Evolutionary conservation across 1,140 invertebrate species (phyloP), one percentile per base, ranked within the genome.

Genomic region (Dinoponera quadriceps): DNA sequence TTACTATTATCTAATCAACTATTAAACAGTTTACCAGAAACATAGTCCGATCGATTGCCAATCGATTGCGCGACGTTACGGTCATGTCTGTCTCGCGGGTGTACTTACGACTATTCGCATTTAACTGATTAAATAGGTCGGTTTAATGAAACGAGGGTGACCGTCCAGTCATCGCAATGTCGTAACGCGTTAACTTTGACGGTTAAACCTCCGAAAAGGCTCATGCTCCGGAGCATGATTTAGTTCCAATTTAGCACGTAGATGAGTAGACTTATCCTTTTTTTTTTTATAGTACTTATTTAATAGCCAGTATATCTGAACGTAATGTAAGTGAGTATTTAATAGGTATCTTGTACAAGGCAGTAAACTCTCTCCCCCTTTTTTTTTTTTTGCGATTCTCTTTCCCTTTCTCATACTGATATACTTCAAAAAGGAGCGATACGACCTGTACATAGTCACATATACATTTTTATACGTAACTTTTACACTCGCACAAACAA

Each of bases 1-100:
- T 88, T 86, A 88, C 77, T 84, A 90, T 91, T 92, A 87, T 91
- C 89, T 91, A 92, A 88, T 84, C 88, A 85, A 62, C 51, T 89
- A 87, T 25, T 73, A 59, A 89, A 59, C 74, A 88, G 81, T 82
- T 83, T 82, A 57, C 13, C 85, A 18, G 75, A 80, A 80, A 71
- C 65, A n/a, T 80, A 80, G 22, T 68, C 14, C n/a, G 60, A 33
- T 66, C 4, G 16, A 27, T 14, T 1, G 14, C 38, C 5, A 48
- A 75, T 65, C 5, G 16, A 77, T n/a, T n/a, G 38, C 22, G 4
- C 18, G n/a, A 18, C 29, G 18, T 49, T 75, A 55, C 14, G 65
- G 22, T 51, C 51, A n/a, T n/a, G n/a, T 62, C 18, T 51, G 44
- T n/a, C 29, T 75, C 63, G 22, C 13, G 22, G 27, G 2, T 18